Evolutionary conservation across 2,797 vertebrate genomes (phyloP), one percentile per base, ranked within the genome.

Genomic region (Enteromius treurensis): DNA sequence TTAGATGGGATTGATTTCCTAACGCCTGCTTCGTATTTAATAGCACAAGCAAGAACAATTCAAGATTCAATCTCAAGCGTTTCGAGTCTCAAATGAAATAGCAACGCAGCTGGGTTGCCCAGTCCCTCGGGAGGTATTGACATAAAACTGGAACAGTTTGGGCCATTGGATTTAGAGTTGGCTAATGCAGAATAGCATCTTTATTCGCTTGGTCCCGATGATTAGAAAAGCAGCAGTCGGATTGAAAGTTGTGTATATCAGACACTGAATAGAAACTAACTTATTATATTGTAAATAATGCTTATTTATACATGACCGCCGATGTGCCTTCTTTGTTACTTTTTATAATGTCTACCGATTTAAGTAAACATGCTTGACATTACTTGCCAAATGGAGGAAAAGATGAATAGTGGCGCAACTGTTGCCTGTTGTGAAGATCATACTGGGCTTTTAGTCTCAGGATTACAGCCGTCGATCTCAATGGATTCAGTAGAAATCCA

Each of bases 221-320:
- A 80, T 82, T 51, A 58, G 69, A 78, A 77, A 60, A 83, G 64
- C 86, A 86, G 83, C 40, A 23, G 64, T 79, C 68, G 78, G 64
- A 65, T 34, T 65, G 78, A 62, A 42, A 80, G 49, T 32, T 71
- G 70, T 73, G 53, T 65, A 49, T 73, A 69, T 86, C 68, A 69
- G 81, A 87, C 85, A 83, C 88, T 85, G 86, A 88, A 88, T 87
- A 89, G 86, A 90, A 85, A 92, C 91, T 94, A 94, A 94, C 91
- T 94, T 94, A 94, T 94, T 87, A 91, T 87, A 88, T 82, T 95
- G 93, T 94, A 94, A 91, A 94, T 94, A 89, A 89, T 88, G 90
- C 89, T 86, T 94, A 93, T 95, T 94, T 93, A 93, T 93, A 91
- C 84, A 86, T 86, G 90, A 91, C 91, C 51, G 91, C 89, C 92